phyloP scores from a whole-genome alignment of 2,113 vertebrate species.

The Peromyscus californicus region DNA sequence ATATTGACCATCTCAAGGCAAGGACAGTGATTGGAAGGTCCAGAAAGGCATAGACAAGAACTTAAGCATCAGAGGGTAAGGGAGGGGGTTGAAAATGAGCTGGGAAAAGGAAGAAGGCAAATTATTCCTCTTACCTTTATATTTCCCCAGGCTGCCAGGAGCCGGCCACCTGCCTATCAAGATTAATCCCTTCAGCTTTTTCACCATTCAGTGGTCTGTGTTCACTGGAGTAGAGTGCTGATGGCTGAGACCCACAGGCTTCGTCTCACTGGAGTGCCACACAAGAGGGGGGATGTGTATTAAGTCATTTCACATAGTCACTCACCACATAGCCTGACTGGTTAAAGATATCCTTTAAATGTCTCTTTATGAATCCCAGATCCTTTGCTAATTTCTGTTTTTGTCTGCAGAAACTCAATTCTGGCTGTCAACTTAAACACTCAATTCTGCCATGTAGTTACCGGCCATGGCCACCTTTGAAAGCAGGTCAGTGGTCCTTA shows the following conservation, averaged over 20 bases:
- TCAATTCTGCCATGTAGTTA: not conserved
- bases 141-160: not conserved
- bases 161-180: not conserved
- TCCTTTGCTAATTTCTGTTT: constrained; percentile 1
- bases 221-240: not conserved
- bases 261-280: not conserved
- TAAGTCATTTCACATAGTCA: not conserved
- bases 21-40: not conserved
- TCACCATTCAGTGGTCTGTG: not conserved
- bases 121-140: not conserved
- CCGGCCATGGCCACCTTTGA: not conserved
- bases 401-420: constrained; percentile 41
- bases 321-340: not conserved
- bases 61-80: not conserved
- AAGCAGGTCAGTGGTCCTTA: not conserved
- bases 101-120: not conserved
- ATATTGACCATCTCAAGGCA: not conserved
- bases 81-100: not conserved
- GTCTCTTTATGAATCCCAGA: not conserved
- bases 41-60: not conserved
- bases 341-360: not conserved
- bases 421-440: not conserved
- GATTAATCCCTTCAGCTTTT: not conserved
- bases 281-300: not conserved
- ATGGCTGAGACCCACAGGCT: not conserved